phyloP scores from a whole-genome alignment of 1,140 invertebrate genomes.

The Phenacoccus solenopsis region DNA sequence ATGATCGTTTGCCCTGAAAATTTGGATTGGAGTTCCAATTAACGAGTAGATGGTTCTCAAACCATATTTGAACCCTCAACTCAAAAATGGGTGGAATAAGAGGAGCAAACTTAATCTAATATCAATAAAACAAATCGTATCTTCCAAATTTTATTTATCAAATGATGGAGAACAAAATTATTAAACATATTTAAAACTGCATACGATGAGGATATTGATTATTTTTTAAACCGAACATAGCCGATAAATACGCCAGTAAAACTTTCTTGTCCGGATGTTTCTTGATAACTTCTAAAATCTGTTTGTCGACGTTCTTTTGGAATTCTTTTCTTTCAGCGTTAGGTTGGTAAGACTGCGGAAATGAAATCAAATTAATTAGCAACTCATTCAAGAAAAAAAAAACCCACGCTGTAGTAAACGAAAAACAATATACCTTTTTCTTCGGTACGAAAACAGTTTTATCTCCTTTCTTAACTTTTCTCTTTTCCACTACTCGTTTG shows the following conservation, averaged over 20 bases:
- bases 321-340: conserved; percentile 80
- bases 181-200: conserved; percentile 59
- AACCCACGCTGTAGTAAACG: neutral
- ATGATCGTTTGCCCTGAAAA: too few species aligned
- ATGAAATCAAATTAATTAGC: conserved; percentile 13
- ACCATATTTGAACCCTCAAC: too few species aligned
- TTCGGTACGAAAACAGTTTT: conserved; percentile 60
- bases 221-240: conserved; percentile 83
- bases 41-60: too few species aligned
- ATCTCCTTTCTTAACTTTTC: conserved; percentile 65
- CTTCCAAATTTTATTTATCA: neutral
- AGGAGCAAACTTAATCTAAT: neutral
- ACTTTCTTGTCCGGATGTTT: conserved; percentile 71
- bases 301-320: conserved; percentile 77
- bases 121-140: neutral
- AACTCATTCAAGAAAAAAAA: neutral
- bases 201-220: conserved; percentile 92
- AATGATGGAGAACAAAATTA: conserved; percentile 6
- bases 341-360: conserved; percentile 61
- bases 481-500: conserved; percentile 55
- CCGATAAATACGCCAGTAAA: conserved; percentile 76
- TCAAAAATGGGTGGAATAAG: neutral
- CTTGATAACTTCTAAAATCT: conserved; percentile 68
- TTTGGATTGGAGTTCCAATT: too few species aligned
- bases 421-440: conserved; percentile 44